Conservation (phyloP, 1,140 invertebrate genomes). For the Bombyx mori region DNA sequence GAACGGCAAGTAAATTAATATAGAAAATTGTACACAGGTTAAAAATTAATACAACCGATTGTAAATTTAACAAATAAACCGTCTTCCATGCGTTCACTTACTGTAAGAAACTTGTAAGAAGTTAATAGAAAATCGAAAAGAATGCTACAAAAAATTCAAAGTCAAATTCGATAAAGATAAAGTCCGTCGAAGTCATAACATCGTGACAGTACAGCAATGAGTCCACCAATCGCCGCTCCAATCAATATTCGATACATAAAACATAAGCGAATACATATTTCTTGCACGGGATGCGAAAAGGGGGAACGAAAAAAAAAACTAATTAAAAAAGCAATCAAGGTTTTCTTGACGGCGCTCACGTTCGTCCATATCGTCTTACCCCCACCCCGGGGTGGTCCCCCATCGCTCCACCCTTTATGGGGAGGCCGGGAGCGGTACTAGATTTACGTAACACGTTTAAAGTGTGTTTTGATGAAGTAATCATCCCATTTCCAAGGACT, state of each 20-base stretch:
- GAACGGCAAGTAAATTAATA: no score
- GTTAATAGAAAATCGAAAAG: no score
- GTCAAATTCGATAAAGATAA: no score
- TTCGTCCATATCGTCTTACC: conserved; percentile 70
- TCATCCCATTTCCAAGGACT: conserved; percentile 66
- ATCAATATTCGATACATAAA: conserved; percentile 33
- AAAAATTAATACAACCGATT: no score
- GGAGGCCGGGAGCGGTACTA: conserved; percentile 51
- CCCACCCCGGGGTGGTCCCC: conserved; percentile 38
- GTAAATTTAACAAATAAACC: no score
- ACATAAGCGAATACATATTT: conserved; percentile 54
- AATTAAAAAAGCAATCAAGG: conserved; percentile 71
- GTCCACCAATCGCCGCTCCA: not conserved
- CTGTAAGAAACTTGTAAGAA: no score
- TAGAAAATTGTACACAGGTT: no score
- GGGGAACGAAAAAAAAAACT: conserved; percentile 61
- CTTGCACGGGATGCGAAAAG: conserved; percentile 59
- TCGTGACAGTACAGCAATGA: no score
- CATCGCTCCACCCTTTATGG: conserved; percentile 33
- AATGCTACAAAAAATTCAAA: no score
- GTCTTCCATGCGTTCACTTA: no score
- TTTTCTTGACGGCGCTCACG: conserved; percentile 70
- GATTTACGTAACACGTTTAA: conserved; percentile 71
- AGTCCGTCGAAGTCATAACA: no score
- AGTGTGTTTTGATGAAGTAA: conserved; percentile 71